These are phyloP conservation scores for Amazonetta brasiliensis DNA, from an alignment of 2,797 vertebrate genomes.

Conservation along the genomic window DNA sequence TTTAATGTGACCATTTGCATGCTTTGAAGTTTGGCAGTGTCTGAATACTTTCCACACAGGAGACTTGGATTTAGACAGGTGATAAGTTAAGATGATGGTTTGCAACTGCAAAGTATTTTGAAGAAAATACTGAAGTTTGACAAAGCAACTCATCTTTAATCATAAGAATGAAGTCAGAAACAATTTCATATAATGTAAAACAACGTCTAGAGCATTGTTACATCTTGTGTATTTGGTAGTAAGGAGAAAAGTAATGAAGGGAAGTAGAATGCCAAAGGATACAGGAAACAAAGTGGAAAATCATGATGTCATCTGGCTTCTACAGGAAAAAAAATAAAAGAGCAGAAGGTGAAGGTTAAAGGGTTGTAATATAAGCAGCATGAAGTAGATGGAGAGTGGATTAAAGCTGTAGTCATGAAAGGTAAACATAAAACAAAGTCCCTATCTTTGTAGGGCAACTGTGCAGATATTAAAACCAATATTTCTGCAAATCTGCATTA, in stretches of 20 bases:
- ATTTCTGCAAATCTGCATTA: not conserved
- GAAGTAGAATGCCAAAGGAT: slow-evolving; percentile 44
- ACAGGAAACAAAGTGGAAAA: not conserved
- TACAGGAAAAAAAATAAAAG: not conserved
- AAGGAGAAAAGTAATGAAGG: not conserved
- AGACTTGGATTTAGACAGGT: not conserved
- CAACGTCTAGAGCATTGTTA: not conserved
- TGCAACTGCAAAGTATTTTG: not conserved
- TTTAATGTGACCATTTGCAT: not conserved
- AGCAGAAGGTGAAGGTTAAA: slow-evolving; percentile 6
- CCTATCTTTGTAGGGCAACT: not conserved
- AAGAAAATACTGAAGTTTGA: not conserved
- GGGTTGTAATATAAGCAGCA: not conserved
- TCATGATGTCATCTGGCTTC: not conserved
- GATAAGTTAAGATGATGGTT: not conserved
- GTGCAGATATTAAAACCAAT: not conserved
- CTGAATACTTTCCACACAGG: not conserved
- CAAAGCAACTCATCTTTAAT: not conserved
- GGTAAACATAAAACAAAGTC: not conserved
- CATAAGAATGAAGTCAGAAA: not conserved
- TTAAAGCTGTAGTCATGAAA: not conserved
- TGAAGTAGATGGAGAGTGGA: not conserved
- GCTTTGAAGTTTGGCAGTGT: not conserved
- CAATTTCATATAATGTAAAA: not conserved
- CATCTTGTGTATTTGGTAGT: not conserved